Base-by-base conservation (phyloP, 2,888 invertebrate genomes). In the Amphimallon solstitiale region DNA sequence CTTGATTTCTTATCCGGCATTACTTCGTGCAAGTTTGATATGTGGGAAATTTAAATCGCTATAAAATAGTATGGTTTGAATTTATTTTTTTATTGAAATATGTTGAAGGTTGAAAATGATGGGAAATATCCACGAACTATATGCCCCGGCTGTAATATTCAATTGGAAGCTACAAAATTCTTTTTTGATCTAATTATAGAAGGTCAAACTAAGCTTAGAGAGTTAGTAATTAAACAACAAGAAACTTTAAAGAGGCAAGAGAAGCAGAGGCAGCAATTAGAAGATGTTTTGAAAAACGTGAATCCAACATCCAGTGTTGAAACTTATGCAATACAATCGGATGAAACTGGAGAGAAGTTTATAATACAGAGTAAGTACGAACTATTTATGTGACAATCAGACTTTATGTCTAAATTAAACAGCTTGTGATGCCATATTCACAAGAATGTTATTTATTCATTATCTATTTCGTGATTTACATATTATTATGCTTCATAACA, bases 111-210 rank as follows among this genome's bases (percentile, higher is more conserved):
- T 23, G 82, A 83, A 60, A 87, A 90, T 78, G 90, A 92, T 84
- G 89, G 88, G 0, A 87, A 87, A 76, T 84, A 89, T 70, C 92
- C 92, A 1, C 85, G 88, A 60, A 89, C 89, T 15, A 89, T 93
- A 72, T 93, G 93, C 76, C 90, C 90, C 6, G 90, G 90, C 40
- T 93, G 93, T 75, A 89, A 89, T 68, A 89, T 92, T 65, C 91
- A 92, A 78, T 77, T 92, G 72, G 90, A 92, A 79, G 88, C 91
- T 45, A 90, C 91, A 17, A 88, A 89, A 63, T 88, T 90, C 74
- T 93, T 93, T 80, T 86, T 93, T 74, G 89, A 90, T 72, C 81
- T 92, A 14, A 87, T 93, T 70, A 84, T 89, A 61, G 86, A 86
- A 75, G 92, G 92, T 1, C 92, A 92, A 81, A 85, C 85, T 74